These are phyloP conservation scores for Argopecten irradians DNA, from an alignment of 1,140 invertebrate genomes.

Conservation along the genomic window DNA sequence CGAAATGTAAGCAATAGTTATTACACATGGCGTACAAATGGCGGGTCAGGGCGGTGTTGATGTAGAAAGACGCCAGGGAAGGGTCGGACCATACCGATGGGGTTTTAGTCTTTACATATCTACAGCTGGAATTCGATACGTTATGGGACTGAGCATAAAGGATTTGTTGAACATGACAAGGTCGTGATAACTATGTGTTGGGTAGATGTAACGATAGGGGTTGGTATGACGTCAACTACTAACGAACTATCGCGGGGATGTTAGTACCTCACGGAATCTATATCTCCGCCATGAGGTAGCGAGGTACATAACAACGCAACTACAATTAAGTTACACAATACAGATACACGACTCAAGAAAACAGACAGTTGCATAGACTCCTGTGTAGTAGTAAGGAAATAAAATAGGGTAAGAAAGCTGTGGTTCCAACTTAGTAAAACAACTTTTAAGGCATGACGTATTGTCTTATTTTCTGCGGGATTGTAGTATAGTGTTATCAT, in stretches of 20 bases:
- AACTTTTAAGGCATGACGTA: too few species aligned
- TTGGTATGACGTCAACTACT: background rate
- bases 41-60: background rate
- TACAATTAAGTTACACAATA: background rate
- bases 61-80: background rate
- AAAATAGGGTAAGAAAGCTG: too few species aligned
- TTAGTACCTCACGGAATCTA: background rate
- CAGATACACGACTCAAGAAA: too few species aligned
- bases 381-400: too few species aligned
- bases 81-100: background rate
- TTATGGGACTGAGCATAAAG: background rate
- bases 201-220: background rate
- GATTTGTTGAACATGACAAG: slow-evolving; percentile 10
- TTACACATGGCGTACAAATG: slow-evolving; percentile 15
- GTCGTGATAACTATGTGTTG: background rate
- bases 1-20: background rate
- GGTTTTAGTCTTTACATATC: background rate
- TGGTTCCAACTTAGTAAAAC: too few species aligned
- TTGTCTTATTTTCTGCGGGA: too few species aligned
- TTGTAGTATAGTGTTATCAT: too few species aligned
- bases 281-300: too few species aligned
- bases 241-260: background rate
- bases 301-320: background rate
- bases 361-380: too few species aligned
- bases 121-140: background rate